Conservation (phyloP, 2,797 vertebrate genomes). For the Botia kubotai region DNA sequence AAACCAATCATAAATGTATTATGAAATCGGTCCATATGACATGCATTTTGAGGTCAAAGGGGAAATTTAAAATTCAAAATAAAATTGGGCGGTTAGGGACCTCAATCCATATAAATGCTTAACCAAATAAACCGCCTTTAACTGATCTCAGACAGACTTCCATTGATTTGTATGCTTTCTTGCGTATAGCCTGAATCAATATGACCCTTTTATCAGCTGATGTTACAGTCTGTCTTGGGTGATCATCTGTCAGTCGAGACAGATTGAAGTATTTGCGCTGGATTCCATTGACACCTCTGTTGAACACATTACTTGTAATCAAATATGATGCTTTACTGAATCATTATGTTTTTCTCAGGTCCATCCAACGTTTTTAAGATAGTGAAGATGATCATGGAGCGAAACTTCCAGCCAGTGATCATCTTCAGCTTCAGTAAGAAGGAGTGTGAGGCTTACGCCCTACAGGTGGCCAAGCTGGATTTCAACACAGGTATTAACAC, state of each 20-base stretch:
- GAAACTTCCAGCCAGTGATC: conserved; percentile 98
- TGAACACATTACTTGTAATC: background rate
- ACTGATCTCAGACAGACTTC: background rate
- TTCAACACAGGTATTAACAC: conserved; percentile 88
- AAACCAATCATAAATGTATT: background rate
- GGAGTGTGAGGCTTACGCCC: conserved; percentile 96
- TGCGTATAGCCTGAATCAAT: background rate
- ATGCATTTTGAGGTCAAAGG: background rate
- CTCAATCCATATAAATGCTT: background rate
- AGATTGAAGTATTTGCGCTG: background rate
- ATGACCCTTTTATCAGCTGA: background rate
- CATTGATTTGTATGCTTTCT: background rate
- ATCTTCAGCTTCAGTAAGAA: conserved; percentile 99
- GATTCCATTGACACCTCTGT: background rate
- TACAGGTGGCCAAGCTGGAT: conserved; percentile 96
- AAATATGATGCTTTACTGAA: too few species aligned
- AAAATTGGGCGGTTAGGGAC: background rate
- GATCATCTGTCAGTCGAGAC: background rate
- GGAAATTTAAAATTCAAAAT: background rate
- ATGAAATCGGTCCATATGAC: background rate
- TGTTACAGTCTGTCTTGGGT: background rate
- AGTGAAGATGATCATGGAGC: conserved; percentile 99
- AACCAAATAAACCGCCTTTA: background rate
- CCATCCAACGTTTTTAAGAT: conserved; percentile 98
- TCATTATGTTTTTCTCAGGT: conserved; percentile 71